A percentile compares a stretch with the other conserved stretches of the same genome.
These are phyloP conservation scores for Meriones unguiculatus DNA, from an alignment of 2,113 vertebrate genomes.

Conservation along the genomic window DNA sequence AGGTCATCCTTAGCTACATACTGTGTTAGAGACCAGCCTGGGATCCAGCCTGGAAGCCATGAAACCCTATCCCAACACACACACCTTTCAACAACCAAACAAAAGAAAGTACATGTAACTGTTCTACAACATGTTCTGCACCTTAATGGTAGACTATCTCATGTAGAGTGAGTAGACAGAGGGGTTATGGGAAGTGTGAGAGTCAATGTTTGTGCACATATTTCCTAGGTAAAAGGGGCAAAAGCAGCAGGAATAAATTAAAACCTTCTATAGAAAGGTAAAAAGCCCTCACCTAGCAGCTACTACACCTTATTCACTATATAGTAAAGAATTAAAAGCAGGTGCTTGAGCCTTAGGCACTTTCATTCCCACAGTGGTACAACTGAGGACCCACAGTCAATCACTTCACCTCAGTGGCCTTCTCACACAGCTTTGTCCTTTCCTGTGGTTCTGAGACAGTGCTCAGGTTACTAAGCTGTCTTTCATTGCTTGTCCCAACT, in stretches of 20 bases:
- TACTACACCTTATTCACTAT: not conserved
- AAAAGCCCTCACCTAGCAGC: not conserved
- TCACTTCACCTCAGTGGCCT: not conserved
- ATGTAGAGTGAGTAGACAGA: not conserved
- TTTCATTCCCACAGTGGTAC: not conserved
- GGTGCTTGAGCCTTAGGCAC: not conserved
- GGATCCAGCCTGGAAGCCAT: not conserved
- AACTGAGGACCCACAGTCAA: not conserved
- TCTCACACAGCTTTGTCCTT: not conserved
- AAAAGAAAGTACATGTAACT: not conserved
- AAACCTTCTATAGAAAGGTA: constrained; percentile 3
- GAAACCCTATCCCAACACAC: not conserved
- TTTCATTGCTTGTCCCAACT: not conserved
- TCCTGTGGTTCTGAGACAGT: not conserved
- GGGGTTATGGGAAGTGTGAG: not conserved
- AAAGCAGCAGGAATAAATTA: constrained; percentile 40
- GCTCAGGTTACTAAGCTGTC: not conserved
- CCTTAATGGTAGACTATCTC: not conserved
- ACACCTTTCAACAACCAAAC: not conserved
- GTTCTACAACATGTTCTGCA: not conserved
- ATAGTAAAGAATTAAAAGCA: not conserved
- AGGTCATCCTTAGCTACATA: not conserved
- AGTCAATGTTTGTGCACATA: not conserved
- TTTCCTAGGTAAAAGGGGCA: constrained; percentile 35
- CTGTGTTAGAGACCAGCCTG: not conserved